Base-by-base conservation (phyloP, 2,113 vertebrate species). In the Paradoxurus hermaphroditus region DNA sequence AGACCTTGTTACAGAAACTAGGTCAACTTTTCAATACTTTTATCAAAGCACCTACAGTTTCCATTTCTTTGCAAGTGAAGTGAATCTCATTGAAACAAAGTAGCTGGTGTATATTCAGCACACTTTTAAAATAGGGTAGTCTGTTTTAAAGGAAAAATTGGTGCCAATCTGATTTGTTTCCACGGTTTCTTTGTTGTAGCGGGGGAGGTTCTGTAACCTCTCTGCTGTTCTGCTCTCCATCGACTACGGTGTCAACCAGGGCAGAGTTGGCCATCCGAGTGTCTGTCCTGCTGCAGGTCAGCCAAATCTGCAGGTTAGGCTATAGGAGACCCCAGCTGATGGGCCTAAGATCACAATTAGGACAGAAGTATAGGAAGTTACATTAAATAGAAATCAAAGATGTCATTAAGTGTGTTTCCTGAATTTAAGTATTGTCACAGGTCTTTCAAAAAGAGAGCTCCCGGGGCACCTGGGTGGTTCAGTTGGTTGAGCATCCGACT, bases 321-420 rank as follows among this genome's bases (percentile, higher is more conserved):
- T 59, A 6, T 18, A 39, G 67, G 49, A 70, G 31, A 68, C n/a
- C 25, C 63, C 29, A 68, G 2, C 0, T 89, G n/a, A 21, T 39
- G 34, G 63, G 34, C 75, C 81, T 29, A 36, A 86, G 16, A 70
- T 84, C 77, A 65, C 75, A 92, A 16, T 51, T 59, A 90, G 94
- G 5, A 65, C 62, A 84, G 78, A 67, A 23, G 31, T 29, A 44
- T 79, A 65, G n/a, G 81, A 73, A 70, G 27, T 46, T 95, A 79
- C 98, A 98, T 98, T 98, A 96, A 98, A 85, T 98, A 98, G 96
- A 97, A 97, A 96, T 93, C 65, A 82, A 15, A n/a, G 44, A 90
- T 39, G 36, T 96, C 1, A 82, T 97, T 98, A 97, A 97, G 97
- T 95, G 88, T 94, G 70, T 87, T 93, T 97, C 94, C 92, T 75